Conservation (phyloP, 2,888 invertebrate genomes). For the Tetragonisca angustula region DNA sequence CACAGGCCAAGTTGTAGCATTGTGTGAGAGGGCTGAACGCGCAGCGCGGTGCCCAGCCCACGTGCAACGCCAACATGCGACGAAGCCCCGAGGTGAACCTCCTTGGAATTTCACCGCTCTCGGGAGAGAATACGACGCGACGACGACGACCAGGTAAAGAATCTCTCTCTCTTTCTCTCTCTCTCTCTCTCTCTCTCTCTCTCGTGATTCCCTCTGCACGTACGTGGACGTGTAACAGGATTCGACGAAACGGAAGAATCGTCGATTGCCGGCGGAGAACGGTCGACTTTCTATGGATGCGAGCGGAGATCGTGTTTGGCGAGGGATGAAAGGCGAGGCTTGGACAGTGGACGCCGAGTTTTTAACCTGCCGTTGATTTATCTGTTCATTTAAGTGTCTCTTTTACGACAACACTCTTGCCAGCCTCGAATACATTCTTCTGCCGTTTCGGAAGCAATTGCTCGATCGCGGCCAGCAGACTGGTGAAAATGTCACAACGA, state of each 20-base stretch:
- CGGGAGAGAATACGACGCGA: conserved; percentile 54
- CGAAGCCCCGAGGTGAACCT: conserved; percentile 67
- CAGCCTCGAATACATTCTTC: not conserved
- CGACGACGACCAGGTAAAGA: conserved; percentile 39
- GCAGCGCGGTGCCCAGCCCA: conserved; percentile 73
- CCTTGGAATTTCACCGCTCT: conserved; percentile 76
- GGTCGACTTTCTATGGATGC: conserved; percentile 21
- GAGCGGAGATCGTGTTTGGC: conserved; percentile 5
- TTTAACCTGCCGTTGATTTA: not conserved
- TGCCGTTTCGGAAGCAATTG: not conserved
- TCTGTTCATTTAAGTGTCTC: not conserved
- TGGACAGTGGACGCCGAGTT: not conserved
- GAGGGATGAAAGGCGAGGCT: conserved; percentile 27
- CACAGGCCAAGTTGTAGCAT: conserved; percentile 65
- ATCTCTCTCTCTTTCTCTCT: conserved; percentile 24
- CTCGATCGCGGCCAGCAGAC: not conserved
- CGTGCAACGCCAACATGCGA: conserved; percentile 78
- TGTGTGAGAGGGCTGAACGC: conserved; percentile 55
- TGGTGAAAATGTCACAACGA: no score
- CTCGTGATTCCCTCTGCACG: not conserved
- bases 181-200: no score
- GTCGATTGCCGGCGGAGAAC: conserved; percentile 8
- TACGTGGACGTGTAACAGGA: conserved; percentile 32
- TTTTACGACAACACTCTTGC: not conserved
- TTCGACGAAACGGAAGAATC: conserved; percentile 43